Base-by-base conservation (phyloP, 1,140 invertebrate species). In the Brachionus plicatilis region DNA sequence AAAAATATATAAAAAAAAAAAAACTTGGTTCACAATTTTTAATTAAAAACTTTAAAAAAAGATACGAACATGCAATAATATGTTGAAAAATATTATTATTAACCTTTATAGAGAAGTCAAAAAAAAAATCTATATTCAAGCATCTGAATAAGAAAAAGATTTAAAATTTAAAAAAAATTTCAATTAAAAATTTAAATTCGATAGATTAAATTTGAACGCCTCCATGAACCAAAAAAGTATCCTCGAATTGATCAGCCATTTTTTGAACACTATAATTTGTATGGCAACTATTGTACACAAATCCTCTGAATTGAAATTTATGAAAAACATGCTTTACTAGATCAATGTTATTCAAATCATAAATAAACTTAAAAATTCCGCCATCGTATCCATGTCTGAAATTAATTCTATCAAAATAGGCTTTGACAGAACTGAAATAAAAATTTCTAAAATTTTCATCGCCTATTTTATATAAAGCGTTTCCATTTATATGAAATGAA, bases 211-310 rank as follows among this genome's bases (percentile, higher is more conserved):
- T 56, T 78, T 47, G 50, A 20, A 7, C 24, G n/a, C 75, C 75
- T 14, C 75, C 75, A 47, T 78, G 75, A 37, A 78, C 75, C 5
- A 78, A 56, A 45, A 14, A 78, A 14, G 75, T 78, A 56, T 78
- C 43, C 12, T 17, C 12, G 47, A 43, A 29, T 29, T 47, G 29
- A 29, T 29, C 24, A 1, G 27, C 27, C 75, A 78, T 29, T 33
- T 56, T 14, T 12, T 37, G 29, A 7, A 78, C 24, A 24, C 27
- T 50, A 43, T 78, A 78, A 14, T 78, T 45, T 17, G 33, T 47
- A 56, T 56, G 75, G 5, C 75, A 78, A 47, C 27, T 37, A 47
- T 78, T 56, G 12, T 78, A 45, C 1, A 78, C 43, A 47, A 78
- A 56, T 6, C 43, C 41, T n/a, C 27, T 14, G 2, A 78, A 56